Percentiles rank a stretch among this genome's conserved stretches.
Evolutionary conservation across 2,113 vertebrate species (phyloP).

Genomic region (Pongo abelii): DNA sequence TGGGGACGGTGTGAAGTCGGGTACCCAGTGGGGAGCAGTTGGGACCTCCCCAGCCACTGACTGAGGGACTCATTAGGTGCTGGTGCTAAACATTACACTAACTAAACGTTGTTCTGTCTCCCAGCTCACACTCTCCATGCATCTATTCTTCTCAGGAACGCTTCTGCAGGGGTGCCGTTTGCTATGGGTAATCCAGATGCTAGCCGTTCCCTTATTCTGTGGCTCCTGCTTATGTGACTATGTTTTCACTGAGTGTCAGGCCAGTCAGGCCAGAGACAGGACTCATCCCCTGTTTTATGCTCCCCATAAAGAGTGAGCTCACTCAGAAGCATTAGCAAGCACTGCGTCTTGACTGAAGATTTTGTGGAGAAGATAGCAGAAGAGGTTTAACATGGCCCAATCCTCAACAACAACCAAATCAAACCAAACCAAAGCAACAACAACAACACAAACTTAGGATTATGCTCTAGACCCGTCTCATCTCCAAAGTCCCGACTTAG

Average conservation of each 20-base stretch:
- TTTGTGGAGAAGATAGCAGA: background rate
- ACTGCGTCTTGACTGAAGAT: background rate
- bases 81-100: accelerated
- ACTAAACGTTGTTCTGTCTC: no score
- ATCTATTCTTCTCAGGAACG: background rate
- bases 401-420: background rate
- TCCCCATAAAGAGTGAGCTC: background rate
- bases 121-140: background rate
- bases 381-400: background rate
- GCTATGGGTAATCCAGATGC: background rate
- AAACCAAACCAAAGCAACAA: background rate
- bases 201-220: no score
- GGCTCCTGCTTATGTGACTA: background rate
- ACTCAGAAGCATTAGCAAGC: background rate
- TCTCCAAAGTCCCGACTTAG: background rate
- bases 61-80: background rate
- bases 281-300: accelerated
- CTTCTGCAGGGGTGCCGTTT: background rate
- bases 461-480: background rate
- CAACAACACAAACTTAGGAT: background rate
- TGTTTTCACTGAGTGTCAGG: accelerated
- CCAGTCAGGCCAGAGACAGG: background rate
- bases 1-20: background rate
- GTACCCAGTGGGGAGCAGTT: background rate
- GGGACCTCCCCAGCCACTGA: background rate